These are phyloP conservation scores for Papilio aristodemus DNA, from an alignment of 1,140 invertebrate species.

Conservation along the genomic window DNA sequence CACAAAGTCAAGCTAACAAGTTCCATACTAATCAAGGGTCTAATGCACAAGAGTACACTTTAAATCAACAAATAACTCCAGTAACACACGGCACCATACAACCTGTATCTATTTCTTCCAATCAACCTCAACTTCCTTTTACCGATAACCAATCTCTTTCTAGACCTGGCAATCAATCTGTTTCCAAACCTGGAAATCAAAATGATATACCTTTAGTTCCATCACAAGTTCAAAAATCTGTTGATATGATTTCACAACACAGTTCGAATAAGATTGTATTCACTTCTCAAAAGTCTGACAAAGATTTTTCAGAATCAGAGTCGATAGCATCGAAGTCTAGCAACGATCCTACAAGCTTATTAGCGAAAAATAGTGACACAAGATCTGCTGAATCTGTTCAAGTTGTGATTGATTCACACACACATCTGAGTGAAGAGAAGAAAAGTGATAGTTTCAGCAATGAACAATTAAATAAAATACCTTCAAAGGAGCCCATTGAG, in stretches of 20 bases:
- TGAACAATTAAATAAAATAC: constrained; percentile 64
- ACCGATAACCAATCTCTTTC: constrained; percentile 45
- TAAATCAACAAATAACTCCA: constrained; percentile 52
- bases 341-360: constrained; percentile 50
- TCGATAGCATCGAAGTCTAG: constrained; percentile 64
- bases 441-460: constrained; percentile 60
- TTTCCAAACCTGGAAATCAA: constrained; percentile 42
- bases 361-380: constrained; percentile 49
- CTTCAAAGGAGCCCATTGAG: constrained; percentile 72
- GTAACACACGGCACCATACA: constrained; percentile 44
- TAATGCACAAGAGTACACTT: constrained; percentile 46
- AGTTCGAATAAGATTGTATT: constrained; percentile 51
- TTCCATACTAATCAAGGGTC: constrained; percentile 47
- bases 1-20: constrained; percentile 53
- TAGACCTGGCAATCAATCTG: constrained; percentile 46
- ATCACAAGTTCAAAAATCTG: constrained; percentile 48
- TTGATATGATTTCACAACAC: constrained; percentile 47
- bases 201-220: constrained; percentile 46
- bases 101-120: constrained; percentile 49
- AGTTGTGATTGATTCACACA: constrained; percentile 48
- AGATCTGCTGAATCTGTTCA: constrained; percentile 55
- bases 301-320: constrained; percentile 67
- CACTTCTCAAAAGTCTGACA: constrained; percentile 60
- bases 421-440: constrained; percentile 61
- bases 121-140: constrained; percentile 50